Evolutionary conservation across 2,888 invertebrate species (phyloP), one percentile per base, ranked within the genome.

Genomic region (Seira musarum): DNA sequence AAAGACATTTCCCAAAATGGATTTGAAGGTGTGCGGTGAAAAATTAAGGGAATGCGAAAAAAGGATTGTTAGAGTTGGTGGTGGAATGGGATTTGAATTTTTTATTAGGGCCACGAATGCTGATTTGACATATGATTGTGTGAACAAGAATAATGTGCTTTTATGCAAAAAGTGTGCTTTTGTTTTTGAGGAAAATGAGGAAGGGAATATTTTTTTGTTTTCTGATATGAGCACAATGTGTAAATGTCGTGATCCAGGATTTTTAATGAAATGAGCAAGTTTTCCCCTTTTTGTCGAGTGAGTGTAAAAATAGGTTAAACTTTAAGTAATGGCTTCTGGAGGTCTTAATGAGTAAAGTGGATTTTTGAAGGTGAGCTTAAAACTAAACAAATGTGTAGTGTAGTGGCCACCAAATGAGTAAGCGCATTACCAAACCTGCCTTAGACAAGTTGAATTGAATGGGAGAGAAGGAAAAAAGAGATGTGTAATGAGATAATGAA

Each of bases 401-500:
- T n/a, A n/a, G n/a, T 40, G 22, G 19, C 65, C 73, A 73, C 21
- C 60, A 68, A 75, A 75, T 68, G 63, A 68, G 68, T 61, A 75
- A n/a, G n/a, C n/a, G n/a, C n/a, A n/a, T n/a, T n/a, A n/a, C n/a
- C n/a, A n/a, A n/a, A n/a, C n/a, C n/a, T n/a, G n/a, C n/a, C n/a
- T n/a, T n/a, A n/a, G n/a, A n/a, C n/a, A n/a, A 60, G 19, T 13
- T 46, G 40, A 13, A 40, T 13, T 40, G 40, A 40, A 40, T 40
- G 40, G 6, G 40, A 40, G 40, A n/a, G n/a, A 40, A 40, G 40
- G 40, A 13, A 40, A n/a, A 40, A 40, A n/a, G 57, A 76, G 76
- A 76, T 76, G 69, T 75, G 69, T 69, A 70, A 69, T 70, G 65
- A 76, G 76, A 76, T 76, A 76, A 76, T 76, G 65, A 76, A 76